phyloP scores from a whole-genome alignment of 2,113 vertebrate species.

The Ceyx cyanopectus region DNA sequence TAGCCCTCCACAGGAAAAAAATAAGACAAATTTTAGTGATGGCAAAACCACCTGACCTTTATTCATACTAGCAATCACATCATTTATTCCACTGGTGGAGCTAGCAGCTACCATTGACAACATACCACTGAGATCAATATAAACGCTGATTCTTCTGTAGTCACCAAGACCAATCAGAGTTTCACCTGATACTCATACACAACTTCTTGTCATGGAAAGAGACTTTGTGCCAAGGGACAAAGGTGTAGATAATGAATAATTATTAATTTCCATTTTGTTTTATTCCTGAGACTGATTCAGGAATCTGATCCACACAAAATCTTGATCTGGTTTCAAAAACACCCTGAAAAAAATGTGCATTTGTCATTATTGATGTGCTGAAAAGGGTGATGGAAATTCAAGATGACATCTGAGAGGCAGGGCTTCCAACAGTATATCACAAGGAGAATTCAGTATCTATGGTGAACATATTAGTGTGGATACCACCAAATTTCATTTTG shows the following conservation, averaged over 20 bases:
- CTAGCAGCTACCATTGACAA: not conserved
- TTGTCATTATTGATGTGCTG: not conserved
- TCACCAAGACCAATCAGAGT: not conserved
- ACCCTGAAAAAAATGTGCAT: slow-evolving; percentile 52
- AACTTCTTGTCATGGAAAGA: not conserved
- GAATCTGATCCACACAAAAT: slow-evolving; percentile 51
- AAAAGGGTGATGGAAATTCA: not conserved
- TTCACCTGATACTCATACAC: not conserved
- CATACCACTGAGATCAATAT: not conserved
- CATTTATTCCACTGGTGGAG: not conserved
- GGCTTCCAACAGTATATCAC: not conserved
- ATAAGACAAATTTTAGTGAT: not conserved
- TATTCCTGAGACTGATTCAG: not conserved
- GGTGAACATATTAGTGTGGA: not conserved
- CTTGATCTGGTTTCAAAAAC: slow-evolving; percentile 65
- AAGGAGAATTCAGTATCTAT: not conserved
- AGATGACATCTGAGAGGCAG: not conserved
- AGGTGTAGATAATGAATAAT: not conserved
- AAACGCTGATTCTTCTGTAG: not conserved
- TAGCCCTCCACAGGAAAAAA: not conserved
- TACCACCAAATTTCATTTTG: not conserved
- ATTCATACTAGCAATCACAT: not conserved
- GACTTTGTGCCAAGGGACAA: not conserved
- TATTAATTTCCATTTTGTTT: not conserved
- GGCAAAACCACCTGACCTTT: not conserved